phyloP scores from a whole-genome alignment of 2,797 vertebrate species.

The Tokudaia muenninki region DNA sequence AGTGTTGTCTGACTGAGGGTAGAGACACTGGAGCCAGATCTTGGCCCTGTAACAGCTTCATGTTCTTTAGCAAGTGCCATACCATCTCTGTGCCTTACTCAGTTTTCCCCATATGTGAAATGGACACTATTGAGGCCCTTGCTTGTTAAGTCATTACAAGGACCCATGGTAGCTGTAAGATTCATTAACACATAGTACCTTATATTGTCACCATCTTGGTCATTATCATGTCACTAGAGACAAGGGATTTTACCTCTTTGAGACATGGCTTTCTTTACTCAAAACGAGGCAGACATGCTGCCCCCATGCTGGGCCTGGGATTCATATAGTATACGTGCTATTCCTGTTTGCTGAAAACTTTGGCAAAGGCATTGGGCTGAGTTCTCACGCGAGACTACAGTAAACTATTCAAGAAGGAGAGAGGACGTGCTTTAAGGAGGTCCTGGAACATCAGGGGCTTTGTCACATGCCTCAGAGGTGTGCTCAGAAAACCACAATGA shows the following conservation, averaged over 20 bases:
- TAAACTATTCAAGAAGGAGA: neutral
- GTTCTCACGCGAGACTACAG: neutral
- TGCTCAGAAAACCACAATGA: neutral
- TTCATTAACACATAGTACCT: neutral
- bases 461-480: neutral
- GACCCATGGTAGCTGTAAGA: neutral
- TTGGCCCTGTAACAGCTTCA: neutral
- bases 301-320: neutral
- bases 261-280: neutral
- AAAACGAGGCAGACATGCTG: neutral
- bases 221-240: neutral
- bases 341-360: neutral
- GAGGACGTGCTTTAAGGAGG: fast-evolving
- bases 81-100: neutral
- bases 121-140: neutral
- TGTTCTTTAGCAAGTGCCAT: neutral
- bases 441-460: neutral
- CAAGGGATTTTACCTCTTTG: neutral
- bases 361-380: neutral
- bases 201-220: fast-evolving
- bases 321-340: neutral
- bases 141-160: neutral
- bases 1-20: neutral
- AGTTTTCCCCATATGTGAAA: neutral
- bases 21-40: neutral